Conservation (phyloP, 2,888 invertebrate genomes). For the Heliconius charithonia region DNA sequence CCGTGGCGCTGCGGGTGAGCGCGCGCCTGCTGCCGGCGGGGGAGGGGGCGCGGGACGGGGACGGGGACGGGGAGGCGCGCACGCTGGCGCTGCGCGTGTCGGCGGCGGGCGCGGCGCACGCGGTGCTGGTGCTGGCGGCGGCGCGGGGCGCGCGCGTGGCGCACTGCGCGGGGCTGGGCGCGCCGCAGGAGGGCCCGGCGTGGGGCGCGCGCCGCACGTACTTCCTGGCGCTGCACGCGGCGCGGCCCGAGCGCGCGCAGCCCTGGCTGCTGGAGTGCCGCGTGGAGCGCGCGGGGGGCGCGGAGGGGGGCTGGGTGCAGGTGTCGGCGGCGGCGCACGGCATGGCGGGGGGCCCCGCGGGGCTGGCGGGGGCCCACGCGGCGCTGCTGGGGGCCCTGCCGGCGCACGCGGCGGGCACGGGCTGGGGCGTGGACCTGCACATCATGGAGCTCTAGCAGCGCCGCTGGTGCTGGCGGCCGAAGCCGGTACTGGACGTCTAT, state of each 20-base stretch:
- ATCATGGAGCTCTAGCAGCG: constrained; percentile 70
- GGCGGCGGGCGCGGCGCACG: constrained; percentile 59
- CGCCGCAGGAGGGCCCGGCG: constrained; percentile 38
- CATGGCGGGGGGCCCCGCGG: constrained; percentile 84
- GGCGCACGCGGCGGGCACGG: constrained; percentile 85
- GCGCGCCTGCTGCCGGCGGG: constrained; percentile 65
- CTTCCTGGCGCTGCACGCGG: constrained; percentile 51
- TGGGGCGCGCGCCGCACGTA: constrained; percentile 53
- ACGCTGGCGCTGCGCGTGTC: constrained; percentile 39
- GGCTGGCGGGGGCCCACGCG: constrained; percentile 78
- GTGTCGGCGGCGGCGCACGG: constrained; percentile 63
- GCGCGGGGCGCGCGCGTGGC: constrained; percentile 43
- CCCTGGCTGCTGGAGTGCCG: constrained; percentile 39
- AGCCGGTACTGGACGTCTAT: neutral
- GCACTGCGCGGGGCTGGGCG: constrained; percentile 29
- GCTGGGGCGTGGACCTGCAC: constrained; percentile 88
- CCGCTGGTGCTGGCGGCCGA: no score
- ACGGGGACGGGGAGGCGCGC: constrained; percentile 68
- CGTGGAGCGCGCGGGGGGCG: constrained; percentile 62
- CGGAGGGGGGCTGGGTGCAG: constrained; percentile 68
- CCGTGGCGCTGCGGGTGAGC: constrained; percentile 61
- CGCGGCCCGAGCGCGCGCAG: constrained; percentile 25
- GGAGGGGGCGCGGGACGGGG: constrained; percentile 72
- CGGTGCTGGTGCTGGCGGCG: constrained; percentile 63
- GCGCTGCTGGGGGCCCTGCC: constrained; percentile 85